Conservation (phyloP, 2,113 vertebrate species). For the Cavia aperea region DNA sequence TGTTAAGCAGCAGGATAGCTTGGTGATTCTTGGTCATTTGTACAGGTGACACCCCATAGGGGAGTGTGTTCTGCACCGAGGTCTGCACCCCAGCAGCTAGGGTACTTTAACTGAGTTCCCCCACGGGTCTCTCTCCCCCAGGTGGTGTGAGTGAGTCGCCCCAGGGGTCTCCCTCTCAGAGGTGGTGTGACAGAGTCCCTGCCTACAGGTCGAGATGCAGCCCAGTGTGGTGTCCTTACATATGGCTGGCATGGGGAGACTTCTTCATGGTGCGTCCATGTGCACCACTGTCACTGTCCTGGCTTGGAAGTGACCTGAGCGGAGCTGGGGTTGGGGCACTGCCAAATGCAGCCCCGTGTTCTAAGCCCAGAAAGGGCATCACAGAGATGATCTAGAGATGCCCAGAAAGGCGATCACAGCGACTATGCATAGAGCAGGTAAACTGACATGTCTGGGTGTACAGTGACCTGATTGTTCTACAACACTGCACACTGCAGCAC, state of each 20-base stretch:
- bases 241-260: neutral
- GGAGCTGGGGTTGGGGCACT: too few species aligned
- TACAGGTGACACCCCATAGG: neutral
- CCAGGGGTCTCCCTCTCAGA: too few species aligned
- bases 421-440: neutral
- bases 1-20: neutral
- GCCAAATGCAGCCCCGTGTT: neutral
- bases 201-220: too few species aligned
- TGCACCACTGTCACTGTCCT: neutral
- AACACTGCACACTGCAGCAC: neutral
- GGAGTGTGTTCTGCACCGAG: neutral
- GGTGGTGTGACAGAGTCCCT: too few species aligned
- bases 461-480: fast-evolving
- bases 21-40: neutral
- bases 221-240: neutral
- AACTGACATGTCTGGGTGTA: fast-evolving
- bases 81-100: neutral
- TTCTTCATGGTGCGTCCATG: neutral
- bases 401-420: neutral
- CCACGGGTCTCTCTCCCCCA: too few species aligned
- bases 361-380: too few species aligned
- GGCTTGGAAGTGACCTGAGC: neutral
- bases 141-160: too few species aligned
- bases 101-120: neutral
- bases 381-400: too few species aligned